phyloP scores from a whole-genome alignment of 1,140 invertebrate species.

The Notospermus geniculatus region DNA sequence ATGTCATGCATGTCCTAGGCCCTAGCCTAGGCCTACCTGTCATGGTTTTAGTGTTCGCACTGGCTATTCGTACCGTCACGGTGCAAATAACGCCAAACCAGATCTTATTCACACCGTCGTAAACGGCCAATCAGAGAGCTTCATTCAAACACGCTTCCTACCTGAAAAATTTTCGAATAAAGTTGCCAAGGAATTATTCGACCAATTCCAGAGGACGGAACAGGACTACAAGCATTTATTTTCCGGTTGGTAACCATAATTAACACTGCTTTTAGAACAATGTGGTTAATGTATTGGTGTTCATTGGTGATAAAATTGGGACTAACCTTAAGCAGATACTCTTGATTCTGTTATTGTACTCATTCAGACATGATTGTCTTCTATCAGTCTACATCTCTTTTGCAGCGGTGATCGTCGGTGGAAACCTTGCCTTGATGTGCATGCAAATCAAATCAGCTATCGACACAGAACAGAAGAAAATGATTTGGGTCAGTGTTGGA shows the following conservation, averaged over 20 bases:
- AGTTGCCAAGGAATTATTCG: constrained; percentile 94
- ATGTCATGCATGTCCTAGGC: too few species aligned
- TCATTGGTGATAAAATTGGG: constrained; percentile 45
- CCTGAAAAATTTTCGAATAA: constrained; percentile 91
- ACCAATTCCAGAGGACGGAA: constrained; percentile 74
- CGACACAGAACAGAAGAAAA: constrained; percentile 90
- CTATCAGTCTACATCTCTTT: constrained; percentile 31
- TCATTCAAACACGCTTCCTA: constrained; percentile 76
- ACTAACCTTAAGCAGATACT: not conserved
- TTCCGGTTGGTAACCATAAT: constrained; percentile 70
- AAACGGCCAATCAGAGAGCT: too few species aligned
- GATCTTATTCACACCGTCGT: too few species aligned
- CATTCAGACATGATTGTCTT: constrained; percentile 32
- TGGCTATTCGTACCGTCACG: too few species aligned
- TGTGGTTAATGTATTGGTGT: constrained; percentile 37
- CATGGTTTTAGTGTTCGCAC: too few species aligned
- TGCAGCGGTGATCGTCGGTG: constrained; percentile 82
- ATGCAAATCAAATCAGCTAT: constrained; percentile 90
- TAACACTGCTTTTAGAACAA: not conserved
- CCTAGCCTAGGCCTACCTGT: too few species aligned
- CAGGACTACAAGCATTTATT: constrained; percentile 87
- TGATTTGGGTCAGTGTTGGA: constrained; percentile 74
- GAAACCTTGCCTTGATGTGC: constrained; percentile 92
- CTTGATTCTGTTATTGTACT: not conserved
- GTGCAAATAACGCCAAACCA: too few species aligned